Conservation (phyloP, 2,113 vertebrate genomes). For the Plestiodon gilberti region DNA sequence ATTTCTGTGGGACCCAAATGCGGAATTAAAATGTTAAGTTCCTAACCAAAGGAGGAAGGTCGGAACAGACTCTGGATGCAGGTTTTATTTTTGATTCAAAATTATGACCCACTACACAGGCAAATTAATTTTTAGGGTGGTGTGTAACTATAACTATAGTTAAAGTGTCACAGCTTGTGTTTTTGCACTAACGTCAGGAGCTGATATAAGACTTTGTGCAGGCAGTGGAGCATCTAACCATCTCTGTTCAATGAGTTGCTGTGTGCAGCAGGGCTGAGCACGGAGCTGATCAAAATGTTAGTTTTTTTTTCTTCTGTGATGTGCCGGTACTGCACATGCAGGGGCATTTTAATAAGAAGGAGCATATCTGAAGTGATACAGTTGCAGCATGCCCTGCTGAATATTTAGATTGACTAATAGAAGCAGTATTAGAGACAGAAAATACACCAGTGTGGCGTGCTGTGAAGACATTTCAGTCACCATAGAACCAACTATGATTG, state of each 20-base stretch:
- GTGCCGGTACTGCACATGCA: not conserved
- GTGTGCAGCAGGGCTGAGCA: not conserved
- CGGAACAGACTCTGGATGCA: not conserved
- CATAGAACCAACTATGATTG: not conserved
- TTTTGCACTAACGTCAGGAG: not conserved
- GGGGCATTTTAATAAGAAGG: not conserved
- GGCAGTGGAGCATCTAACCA: not conserved
- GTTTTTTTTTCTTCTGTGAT: not conserved
- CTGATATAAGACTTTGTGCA: not conserved
- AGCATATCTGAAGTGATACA: not conserved
- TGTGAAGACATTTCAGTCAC: not conserved
- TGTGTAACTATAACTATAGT: not conserved
- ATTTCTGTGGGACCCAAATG: not conserved
- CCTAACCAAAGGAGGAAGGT: not conserved
- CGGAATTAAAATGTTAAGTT: conserved; percentile 6
- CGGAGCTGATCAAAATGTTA: not conserved
- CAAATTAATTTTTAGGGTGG: not conserved
- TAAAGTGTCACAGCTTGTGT: not conserved
- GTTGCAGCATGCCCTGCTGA: not conserved
- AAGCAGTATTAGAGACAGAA: not conserved
- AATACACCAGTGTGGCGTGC: not conserved
- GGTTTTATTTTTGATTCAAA: not conserved
- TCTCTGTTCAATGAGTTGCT: not conserved
- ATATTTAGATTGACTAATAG: not conserved
- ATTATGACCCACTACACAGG: not conserved